These are phyloP conservation scores for Brachymystax lenok DNA, from an alignment of 2,797 vertebrate genomes.

Conservation along the genomic window DNA sequence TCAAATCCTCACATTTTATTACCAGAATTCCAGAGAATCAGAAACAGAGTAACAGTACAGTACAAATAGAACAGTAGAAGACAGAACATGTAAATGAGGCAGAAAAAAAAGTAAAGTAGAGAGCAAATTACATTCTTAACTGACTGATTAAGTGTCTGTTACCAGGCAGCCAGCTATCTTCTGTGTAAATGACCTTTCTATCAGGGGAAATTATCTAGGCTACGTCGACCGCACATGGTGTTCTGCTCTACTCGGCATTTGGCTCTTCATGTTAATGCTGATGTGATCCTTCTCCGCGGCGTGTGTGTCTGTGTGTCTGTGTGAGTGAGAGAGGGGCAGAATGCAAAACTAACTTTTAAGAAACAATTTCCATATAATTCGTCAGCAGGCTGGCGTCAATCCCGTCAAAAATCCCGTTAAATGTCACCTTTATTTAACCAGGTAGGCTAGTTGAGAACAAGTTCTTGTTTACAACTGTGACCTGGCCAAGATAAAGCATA, in stretches of 20 bases:
- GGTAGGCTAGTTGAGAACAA: no score
- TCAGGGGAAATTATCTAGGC: slow-evolving; percentile 80
- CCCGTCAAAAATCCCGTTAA: slow-evolving; percentile 54
- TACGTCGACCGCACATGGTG: slow-evolving; percentile 76
- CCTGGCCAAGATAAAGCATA: slow-evolving; percentile 56
- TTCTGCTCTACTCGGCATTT: slow-evolving; percentile 69
- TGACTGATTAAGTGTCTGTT: slow-evolving; percentile 79
- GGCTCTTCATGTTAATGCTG: slow-evolving; percentile 73
- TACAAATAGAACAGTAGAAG: neutral
- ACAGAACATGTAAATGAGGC: slow-evolving; percentile 37
- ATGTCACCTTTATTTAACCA: no score
- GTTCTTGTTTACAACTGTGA: no score
- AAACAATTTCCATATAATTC: slow-evolving; percentile 89
- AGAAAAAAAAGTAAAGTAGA: slow-evolving; percentile 70
- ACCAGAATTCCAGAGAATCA: no score
- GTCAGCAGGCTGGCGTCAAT: slow-evolving; percentile 82
- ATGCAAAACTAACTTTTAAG: slow-evolving; percentile 79
- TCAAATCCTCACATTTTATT: no score
- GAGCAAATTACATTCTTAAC: slow-evolving; percentile 79
- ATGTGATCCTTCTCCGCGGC: slow-evolving; percentile 60
- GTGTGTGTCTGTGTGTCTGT: slow-evolving; percentile 20
- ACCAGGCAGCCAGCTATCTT: slow-evolving; percentile 74
- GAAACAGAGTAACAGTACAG: neutral
- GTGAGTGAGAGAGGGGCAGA: slow-evolving; percentile 56
- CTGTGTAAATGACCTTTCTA: slow-evolving; percentile 79